A percentile compares a stretch with the other conserved stretches of the same genome.
Evolutionary conservation across 2,113 vertebrate species (phyloP).

Genomic region (Sceloporus undulatus): DNA sequence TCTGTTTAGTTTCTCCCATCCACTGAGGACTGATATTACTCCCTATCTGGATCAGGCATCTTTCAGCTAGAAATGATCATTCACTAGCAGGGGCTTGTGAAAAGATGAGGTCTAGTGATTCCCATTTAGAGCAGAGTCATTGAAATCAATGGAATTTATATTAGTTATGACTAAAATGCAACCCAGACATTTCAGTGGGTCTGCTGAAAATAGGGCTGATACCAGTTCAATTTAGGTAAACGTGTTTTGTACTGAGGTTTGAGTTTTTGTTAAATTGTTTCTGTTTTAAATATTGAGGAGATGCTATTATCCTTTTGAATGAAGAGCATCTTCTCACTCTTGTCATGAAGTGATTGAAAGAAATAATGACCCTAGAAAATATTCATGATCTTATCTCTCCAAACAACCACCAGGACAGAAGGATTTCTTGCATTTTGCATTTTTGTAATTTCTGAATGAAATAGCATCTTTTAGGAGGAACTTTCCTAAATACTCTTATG

Average conservation of each 20-base stretch:
- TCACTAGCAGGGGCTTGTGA: neutral
- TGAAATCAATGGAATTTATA: neutral
- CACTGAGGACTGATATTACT: neutral
- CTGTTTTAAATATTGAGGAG: constrained; percentile 29
- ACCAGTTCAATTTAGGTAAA: constrained; percentile 1
- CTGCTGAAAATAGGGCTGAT: neutral
- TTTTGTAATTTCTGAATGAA: constrained; percentile 30
- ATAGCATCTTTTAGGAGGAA: neutral
- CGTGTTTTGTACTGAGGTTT: neutral
- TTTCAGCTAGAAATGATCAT: constrained; percentile 4
- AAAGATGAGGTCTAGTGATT: neutral
- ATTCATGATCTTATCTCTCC: constrained; percentile 13
- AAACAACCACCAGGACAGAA: neutral
- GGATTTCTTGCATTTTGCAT: neutral
- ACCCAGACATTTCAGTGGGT: neutral
- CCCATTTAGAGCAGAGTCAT: neutral
- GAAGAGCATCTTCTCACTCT: neutral
- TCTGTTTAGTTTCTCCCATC: neutral
- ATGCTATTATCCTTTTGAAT: neutral
- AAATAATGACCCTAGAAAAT: constrained; percentile 23
- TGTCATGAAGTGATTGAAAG: neutral
- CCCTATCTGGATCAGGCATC: neutral
- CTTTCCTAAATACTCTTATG: constrained; percentile 21
- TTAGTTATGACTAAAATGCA: neutral
- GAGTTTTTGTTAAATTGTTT: neutral